A percentile compares a stretch with the other conserved stretches of the same genome.
These are phyloP conservation scores for Eupeodes luniger DNA, from an alignment of 2,888 invertebrate species.

Conservation along the genomic window DNA sequence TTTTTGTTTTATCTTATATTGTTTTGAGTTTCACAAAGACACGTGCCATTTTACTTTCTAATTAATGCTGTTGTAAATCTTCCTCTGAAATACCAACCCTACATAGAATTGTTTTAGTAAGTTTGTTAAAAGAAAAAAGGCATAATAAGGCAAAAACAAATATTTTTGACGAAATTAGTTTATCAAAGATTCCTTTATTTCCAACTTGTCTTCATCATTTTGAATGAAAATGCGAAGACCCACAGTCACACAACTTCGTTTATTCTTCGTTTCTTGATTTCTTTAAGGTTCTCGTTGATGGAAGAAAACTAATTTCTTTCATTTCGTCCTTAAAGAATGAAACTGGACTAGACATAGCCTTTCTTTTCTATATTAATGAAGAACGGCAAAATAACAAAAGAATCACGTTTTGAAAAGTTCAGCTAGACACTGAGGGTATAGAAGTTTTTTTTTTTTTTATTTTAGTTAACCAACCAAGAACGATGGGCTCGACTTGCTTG, in stretches of 20 bases:
- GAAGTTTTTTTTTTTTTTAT: slow-evolving; percentile 18
- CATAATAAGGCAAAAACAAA: neutral
- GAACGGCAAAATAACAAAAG: slow-evolving; percentile 35
- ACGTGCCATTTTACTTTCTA: neutral
- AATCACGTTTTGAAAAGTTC: slow-evolving; percentile 55
- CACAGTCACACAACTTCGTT: neutral
- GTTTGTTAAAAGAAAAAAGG: neutral
- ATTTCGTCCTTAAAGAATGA: slow-evolving; percentile 19
- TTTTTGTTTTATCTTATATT: neutral
- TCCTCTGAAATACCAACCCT: neutral
- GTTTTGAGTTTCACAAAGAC: too few relatives aligned
- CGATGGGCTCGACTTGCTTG: slow-evolving; percentile 25
- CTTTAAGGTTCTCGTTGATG: slow-evolving; percentile 15
- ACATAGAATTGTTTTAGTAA: neutral
- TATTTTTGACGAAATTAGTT: slow-evolving; percentile 13
- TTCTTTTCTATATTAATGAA: slow-evolving; percentile 51
- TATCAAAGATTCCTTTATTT: neutral
- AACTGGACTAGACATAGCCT: slow-evolving; percentile 52
- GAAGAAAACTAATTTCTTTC: slow-evolving; percentile 57
- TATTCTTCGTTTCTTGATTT: neutral
- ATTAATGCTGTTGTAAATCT: neutral
- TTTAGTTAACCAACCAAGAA: slow-evolving; percentile 24
- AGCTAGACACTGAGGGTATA: slow-evolving; percentile 11
- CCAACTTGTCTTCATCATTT: neutral
- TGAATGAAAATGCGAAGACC: neutral